Conservation (phyloP, 2,888 invertebrate genomes). For the Dryobotodes eremita region DNA sequence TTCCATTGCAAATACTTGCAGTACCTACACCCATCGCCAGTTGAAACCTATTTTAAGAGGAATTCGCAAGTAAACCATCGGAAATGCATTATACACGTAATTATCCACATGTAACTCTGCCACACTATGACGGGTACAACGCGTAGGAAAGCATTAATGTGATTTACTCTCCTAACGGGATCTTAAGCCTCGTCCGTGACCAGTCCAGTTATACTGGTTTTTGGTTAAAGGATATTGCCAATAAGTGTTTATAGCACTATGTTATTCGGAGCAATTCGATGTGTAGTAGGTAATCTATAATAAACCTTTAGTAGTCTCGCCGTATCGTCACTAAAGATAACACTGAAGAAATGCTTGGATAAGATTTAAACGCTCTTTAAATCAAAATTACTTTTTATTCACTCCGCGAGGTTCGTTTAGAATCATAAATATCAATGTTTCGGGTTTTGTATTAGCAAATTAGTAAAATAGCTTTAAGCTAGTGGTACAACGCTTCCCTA, state of each 20-base stretch:
- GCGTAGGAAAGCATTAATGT: constrained; percentile 76
- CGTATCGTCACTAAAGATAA: neutral
- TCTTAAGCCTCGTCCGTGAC: constrained; percentile 60
- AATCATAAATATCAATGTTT: neutral
- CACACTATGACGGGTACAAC: constrained; percentile 69
- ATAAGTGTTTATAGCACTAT: constrained; percentile 49
- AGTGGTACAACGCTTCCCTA: neutral
- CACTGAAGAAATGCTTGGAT: neutral
- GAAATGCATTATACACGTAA: constrained; percentile 74
- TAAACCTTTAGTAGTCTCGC: constrained; percentile 10
- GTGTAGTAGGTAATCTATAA: constrained; percentile 13
- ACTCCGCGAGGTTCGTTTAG: no score
- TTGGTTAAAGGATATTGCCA: constrained; percentile 62
- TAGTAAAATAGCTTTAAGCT: neutral
- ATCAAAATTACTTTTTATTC: no score
- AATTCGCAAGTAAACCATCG: constrained; percentile 57
- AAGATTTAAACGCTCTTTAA: neutral
- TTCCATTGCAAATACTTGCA: constrained; percentile 2
- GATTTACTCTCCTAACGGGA: constrained; percentile 78
- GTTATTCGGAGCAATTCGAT: constrained; percentile 32
- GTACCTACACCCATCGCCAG: neutral
- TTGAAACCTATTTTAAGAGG: constrained; percentile 24
- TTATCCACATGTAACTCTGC: constrained; percentile 64
- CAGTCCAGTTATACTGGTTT: constrained; percentile 66
- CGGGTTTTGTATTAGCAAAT: neutral